These are phyloP conservation scores for Panurus biarmicus DNA, from an alignment of 2,113 vertebrate genomes.

Conservation along the genomic window DNA sequence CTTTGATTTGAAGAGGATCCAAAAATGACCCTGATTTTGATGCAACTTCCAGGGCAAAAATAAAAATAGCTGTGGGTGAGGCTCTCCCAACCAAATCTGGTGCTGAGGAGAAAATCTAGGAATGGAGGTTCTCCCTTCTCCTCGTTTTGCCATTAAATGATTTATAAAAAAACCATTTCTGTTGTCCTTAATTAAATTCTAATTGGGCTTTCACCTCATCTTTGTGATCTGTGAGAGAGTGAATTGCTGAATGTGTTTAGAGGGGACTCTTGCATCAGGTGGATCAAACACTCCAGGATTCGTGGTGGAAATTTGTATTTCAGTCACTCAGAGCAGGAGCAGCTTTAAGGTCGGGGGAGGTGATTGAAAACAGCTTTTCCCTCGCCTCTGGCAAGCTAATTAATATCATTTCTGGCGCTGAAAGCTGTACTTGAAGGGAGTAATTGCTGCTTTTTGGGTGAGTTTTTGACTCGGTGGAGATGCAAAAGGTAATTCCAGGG, in stretches of 20 bases:
- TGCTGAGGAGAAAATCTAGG: background rate
- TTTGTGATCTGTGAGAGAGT: background rate
- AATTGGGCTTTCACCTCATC: background rate
- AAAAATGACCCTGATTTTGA: background rate
- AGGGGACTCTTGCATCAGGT: background rate
- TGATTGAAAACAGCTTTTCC: background rate
- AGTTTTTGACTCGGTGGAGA: background rate
- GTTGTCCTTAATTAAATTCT: background rate
- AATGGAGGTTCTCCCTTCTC: background rate
- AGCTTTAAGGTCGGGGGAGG: background rate
- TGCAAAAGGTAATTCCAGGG: background rate
- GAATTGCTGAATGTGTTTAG: background rate
- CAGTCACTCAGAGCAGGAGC: background rate
- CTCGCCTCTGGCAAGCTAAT: conserved; percentile 7
- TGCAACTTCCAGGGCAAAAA: background rate
- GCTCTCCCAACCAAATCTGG: background rate
- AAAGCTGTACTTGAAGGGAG: background rate
- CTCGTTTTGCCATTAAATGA: background rate
- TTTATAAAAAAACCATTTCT: background rate
- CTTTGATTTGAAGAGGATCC: background rate
- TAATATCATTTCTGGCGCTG: background rate
- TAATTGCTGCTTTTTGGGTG: conserved; percentile 25
- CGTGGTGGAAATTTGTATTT: background rate
- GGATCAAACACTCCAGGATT: background rate
- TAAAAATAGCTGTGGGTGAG: too few species aligned